Conservation (phyloP, 2,797 vertebrate genomes). For the Pseudomugil tenellus region DNA sequence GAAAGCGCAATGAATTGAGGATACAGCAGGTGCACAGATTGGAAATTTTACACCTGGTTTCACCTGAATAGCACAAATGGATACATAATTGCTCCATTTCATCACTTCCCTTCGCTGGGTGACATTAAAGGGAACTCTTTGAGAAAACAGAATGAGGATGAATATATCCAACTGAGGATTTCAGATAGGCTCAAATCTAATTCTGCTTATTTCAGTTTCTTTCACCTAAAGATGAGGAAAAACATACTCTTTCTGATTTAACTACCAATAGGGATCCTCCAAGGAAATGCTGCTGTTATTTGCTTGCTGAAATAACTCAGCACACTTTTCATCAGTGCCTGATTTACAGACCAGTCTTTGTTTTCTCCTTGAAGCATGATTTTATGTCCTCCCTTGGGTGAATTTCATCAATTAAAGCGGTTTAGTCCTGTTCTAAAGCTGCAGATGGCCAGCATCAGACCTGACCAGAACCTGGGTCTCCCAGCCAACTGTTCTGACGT, state of each 20-base stretch:
- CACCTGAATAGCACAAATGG: constrained; percentile 81
- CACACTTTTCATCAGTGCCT: constrained; percentile 57
- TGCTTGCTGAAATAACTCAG: constrained; percentile 60
- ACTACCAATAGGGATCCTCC: constrained; percentile 54
- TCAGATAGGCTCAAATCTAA: constrained; percentile 59
- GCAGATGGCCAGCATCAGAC: constrained; percentile 72
- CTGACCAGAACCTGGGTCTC: constrained; percentile 66
- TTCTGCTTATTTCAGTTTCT: constrained; percentile 70
- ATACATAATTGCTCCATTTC: constrained; percentile 82
- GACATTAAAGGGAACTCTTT: constrained; percentile 71
- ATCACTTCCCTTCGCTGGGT: constrained; percentile 74
- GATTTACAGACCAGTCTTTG: constrained; percentile 56
- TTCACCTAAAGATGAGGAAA: constrained; percentile 39
- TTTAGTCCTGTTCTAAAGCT: constrained; percentile 53
- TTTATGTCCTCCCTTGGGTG: constrained; percentile 47
- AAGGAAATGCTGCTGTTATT: constrained; percentile 48
- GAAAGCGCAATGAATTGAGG: constrained; percentile 68
- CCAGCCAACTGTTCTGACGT: constrained; percentile 76
- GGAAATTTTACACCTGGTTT: constrained; percentile 84
- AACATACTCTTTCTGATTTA: constrained; percentile 47
- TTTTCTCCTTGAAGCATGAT: constrained; percentile 60
- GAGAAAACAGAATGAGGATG: constrained; percentile 61
- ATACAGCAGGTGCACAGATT: constrained; percentile 81
- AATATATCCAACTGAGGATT: constrained; percentile 64
- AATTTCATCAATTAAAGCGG: constrained; percentile 68